These are phyloP conservation scores for Neelides folsomi DNA, from an alignment of 2,888 invertebrate species.

Conservation along the genomic window DNA sequence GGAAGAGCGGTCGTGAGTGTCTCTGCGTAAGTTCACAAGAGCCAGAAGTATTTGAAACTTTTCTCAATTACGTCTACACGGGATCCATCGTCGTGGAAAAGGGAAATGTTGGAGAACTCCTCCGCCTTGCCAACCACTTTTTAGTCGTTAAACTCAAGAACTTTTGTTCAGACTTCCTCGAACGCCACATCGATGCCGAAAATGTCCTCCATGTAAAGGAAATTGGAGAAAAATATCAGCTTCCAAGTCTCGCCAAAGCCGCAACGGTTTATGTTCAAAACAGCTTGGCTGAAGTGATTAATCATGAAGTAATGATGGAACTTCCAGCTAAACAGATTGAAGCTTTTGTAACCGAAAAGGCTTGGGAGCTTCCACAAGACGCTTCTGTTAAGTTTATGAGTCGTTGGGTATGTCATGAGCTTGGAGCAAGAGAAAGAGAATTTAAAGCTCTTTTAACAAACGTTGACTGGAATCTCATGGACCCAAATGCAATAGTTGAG, in stretches of 20 bases:
- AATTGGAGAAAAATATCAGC: constrained; percentile 47
- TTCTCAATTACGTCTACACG: constrained; percentile 54
- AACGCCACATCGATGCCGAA: constrained; percentile 47
- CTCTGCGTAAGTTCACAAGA: constrained; percentile 46
- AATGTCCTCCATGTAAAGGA: constrained; percentile 51
- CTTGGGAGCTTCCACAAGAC: constrained; percentile 35
- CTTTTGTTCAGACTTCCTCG: constrained; percentile 52
- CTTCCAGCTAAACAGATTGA: constrained; percentile 42
- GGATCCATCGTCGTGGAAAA: constrained; percentile 48
- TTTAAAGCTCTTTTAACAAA: constrained; percentile 44
- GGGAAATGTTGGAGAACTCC: constrained; percentile 48
- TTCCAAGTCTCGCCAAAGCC: constrained; percentile 46
- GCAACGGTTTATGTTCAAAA: constrained; percentile 45
- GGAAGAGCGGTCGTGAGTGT: constrained; percentile 37
- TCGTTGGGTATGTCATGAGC: constrained; percentile 45
- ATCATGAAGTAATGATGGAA: constrained; percentile 45
- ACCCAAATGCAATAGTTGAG: constrained; percentile 42
- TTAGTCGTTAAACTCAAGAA: constrained; percentile 47
- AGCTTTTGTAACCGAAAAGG: constrained; percentile 44
- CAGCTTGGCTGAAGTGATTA: constrained; percentile 43
- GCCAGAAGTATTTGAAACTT: constrained; percentile 45
- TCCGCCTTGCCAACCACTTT: constrained; percentile 51
- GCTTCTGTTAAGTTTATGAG: constrained; percentile 42
- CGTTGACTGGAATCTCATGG: constrained; percentile 41
- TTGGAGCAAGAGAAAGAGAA: constrained; percentile 42